Base-by-base conservation (phyloP, 2,888 invertebrate genomes). In the Cerceris rybyensis region DNA sequence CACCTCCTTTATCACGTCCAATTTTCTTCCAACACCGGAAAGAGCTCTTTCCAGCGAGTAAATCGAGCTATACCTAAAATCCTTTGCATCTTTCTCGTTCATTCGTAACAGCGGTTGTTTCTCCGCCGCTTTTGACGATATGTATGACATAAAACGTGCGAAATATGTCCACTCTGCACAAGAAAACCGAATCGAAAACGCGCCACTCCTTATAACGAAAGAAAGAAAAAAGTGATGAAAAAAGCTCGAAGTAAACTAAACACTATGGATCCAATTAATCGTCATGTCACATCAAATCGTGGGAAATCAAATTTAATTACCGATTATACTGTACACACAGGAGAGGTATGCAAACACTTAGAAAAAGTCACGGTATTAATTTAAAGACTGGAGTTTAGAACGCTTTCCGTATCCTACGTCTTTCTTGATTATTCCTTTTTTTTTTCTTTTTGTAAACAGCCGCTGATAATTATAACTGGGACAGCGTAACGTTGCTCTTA, bases 11-110 rank as follows among this genome's bases (percentile, higher is more conserved):
- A 83, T 81, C 13, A 71, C 50, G 1, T 75, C 64, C 61, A 75
- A 42, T 17, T n/a, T 74, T 11, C n/a, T 6, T 28, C 17, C 58
- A 41, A 6, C 46, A 13, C 52, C 60, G 13, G 71, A 59, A 13
- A 85, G 60, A 8, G 75, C 83, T 67, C 63, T 82, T 67, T 85
- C 78, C 78, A 86, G 43, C 39, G 80, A 84, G 64, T 83, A 81
- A 55, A 86, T 85, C 43, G 81, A 86, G 64, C 79, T 84, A 77
- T 85, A 84, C 52, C 52, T 84, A 55, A 78, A 58, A 69, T 87
- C 80, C 65, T 80, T 75, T 9, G 13, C 75, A 77, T 78, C 68
- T 28, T 69, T 63, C n/a, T 75, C 39, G 43, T 70, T 60, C 75
- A 81, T 77, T 16, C 54, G 49, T 46, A 78, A 43, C 66, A 81